These are phyloP conservation scores for Halcyon leucocephala DNA, from an alignment of 2,797 vertebrate genomes.

Conservation along the genomic window DNA sequence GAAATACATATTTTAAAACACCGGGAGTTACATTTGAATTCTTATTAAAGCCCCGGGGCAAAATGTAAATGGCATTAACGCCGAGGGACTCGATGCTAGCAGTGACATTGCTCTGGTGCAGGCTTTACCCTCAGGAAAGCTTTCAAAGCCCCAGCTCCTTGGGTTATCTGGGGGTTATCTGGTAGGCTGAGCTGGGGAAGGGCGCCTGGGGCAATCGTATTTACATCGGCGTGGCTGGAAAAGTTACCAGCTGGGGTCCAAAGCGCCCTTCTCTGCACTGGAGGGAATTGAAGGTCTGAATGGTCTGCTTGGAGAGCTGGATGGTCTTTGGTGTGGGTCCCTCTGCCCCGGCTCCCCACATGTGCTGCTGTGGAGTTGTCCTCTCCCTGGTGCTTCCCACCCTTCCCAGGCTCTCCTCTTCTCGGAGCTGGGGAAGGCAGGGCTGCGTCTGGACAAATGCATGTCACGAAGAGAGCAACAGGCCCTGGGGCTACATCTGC, in stretches of 20 bases:
- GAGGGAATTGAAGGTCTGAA: not conserved
- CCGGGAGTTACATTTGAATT: not conserved
- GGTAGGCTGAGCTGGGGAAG: not conserved
- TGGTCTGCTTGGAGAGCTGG: not conserved
- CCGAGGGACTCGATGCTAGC: not conserved
- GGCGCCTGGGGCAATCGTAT: not conserved
- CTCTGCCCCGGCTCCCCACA: not conserved
- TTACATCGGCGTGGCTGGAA: not conserved
- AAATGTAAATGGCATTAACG: not conserved
- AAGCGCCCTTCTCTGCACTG: not conserved
- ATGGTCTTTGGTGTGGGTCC: not conserved
- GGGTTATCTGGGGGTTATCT: not conserved
- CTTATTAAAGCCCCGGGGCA: not conserved
- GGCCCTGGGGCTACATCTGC: not conserved
- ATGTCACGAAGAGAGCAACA: not conserved
- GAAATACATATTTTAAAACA: not conserved
- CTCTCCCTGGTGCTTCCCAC: not conserved
- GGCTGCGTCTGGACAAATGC: not conserved
- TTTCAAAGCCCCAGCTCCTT: not conserved
- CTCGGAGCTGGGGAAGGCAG: not conserved
- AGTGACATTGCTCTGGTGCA: not conserved
- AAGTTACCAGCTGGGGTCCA: not conserved
- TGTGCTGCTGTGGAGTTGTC: not conserved
- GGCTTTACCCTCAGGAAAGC: not conserved
- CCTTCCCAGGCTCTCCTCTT: not conserved